Conservation (phyloP, 2,113 vertebrate genomes). For the Ceratotherium simum region DNA sequence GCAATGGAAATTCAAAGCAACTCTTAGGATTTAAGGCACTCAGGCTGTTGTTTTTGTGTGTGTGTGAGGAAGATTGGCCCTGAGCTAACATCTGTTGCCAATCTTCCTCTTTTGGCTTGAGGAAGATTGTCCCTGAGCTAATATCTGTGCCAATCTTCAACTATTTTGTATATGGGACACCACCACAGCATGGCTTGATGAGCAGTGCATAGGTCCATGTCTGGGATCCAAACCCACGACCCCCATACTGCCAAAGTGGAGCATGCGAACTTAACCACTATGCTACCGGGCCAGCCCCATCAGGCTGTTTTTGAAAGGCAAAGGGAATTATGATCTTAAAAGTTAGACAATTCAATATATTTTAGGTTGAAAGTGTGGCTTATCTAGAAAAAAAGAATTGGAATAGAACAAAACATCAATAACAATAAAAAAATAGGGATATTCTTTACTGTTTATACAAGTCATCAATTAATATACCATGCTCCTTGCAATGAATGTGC, state of each 20-base stretch:
- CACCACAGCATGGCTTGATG: no score
- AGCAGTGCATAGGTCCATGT: no score
- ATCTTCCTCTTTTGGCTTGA: no score
- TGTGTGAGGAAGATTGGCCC: no score
- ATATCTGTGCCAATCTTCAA: no score
- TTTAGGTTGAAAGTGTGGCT: not conserved
- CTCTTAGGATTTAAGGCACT: not conserved
- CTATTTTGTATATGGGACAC: no score
- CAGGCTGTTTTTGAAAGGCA: not conserved
- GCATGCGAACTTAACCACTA: no score
- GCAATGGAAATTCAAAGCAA: not conserved
- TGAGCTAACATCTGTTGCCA: no score
- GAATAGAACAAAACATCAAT: not conserved
- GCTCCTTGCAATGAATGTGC: not conserved
- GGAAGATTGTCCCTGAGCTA: no score
- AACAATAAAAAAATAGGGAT: not conserved
- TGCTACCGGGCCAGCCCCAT: not conserved
- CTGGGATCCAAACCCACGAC: no score
- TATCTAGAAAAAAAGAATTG: not conserved
- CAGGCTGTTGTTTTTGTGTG: not conserved
- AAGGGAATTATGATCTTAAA: not conserved
- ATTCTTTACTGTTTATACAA: not conserved
- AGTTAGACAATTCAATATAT: not conserved
- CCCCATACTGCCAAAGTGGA: no score
- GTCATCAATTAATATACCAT: not conserved